Evolutionary conservation across 2,888 invertebrate genomes (phyloP).

Genomic region (Chesias legatella): DNA sequence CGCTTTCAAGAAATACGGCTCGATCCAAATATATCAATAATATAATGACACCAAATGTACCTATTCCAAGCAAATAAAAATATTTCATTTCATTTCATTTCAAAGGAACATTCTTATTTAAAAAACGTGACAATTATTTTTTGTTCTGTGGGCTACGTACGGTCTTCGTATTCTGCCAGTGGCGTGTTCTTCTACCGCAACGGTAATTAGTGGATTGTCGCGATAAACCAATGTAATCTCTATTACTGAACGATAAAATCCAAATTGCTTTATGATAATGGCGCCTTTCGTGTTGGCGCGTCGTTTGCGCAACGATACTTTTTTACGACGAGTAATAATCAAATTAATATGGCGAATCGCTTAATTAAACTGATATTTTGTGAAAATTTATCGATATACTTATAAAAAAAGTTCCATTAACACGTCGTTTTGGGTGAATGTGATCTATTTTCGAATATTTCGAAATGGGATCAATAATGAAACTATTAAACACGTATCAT

Average conservation of each 20-base stretch:
- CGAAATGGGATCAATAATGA: too few species aligned
- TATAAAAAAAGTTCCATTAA: conserved; percentile 4
- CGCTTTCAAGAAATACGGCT: too few species aligned
- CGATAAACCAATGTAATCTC: conserved; percentile 73
- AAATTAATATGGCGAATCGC: conserved; percentile 74
- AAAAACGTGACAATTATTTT: conserved; percentile 11
- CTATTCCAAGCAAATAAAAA: too few species aligned
- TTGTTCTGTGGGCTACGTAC: conserved; percentile 12
- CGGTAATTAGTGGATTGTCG: conserved; percentile 63
- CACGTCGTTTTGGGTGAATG: not conserved
- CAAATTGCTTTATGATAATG: conserved; percentile 67
- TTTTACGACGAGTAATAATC: conserved; percentile 72
- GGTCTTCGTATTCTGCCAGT: conserved; percentile 31
- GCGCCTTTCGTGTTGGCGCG: conserved; percentile 51
- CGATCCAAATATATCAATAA: too few species aligned
- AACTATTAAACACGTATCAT: too few species aligned
- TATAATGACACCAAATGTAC: too few species aligned
- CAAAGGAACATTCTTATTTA: too few species aligned
- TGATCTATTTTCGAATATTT: too few species aligned
- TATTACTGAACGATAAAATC: conserved; percentile 67
- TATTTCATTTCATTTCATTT: too few species aligned
- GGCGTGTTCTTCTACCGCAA: conserved; percentile 53
- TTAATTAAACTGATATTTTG: conserved; percentile 70
- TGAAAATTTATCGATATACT: conserved; percentile 23
- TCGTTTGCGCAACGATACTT: conserved; percentile 61